Evolutionary conservation across 2,113 vertebrate genomes (phyloP).

Genomic region (Plectropomus leopardus): DNA sequence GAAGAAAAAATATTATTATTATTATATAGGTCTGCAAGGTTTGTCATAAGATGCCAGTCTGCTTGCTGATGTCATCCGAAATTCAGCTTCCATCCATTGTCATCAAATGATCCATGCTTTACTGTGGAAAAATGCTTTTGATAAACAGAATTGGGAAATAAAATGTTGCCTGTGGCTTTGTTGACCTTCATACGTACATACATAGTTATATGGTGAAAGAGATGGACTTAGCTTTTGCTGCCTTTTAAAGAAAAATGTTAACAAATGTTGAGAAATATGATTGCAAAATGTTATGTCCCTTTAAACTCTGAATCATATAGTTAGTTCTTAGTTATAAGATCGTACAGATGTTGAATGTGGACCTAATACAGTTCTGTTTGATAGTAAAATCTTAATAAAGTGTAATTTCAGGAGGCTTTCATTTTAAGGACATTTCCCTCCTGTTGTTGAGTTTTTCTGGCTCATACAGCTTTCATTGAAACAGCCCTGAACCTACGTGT

Average conservation of each 20-base stretch:
- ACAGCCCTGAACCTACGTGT: slow-evolving; percentile 31
- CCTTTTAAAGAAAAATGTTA: neutral
- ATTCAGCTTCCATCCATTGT: neutral
- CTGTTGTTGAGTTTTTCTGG: slow-evolving; percentile 27
- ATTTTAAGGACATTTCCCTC: neutral
- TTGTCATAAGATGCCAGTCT: neutral
- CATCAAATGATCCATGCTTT: neutral
- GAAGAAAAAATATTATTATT: neutral
- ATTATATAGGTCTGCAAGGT: neutral
- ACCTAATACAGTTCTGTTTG: neutral
- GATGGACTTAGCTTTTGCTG: neutral
- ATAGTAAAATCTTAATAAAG: neutral
- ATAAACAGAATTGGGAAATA: neutral
- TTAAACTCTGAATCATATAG: neutral
- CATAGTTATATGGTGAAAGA: neutral
- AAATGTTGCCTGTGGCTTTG: neutral
- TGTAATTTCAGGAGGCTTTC: neutral
- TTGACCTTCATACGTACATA: neutral
- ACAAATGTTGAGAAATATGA: neutral
- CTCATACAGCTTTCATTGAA: slow-evolving; percentile 24
- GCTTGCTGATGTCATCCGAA: neutral
- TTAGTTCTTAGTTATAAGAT: neutral
- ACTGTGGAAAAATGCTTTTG: neutral
- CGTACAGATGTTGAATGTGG: neutral
- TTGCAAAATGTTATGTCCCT: neutral